These are phyloP conservation scores for Coelinius sp. DNA, from an alignment of 2,888 invertebrate species.

Conservation along the genomic window DNA sequence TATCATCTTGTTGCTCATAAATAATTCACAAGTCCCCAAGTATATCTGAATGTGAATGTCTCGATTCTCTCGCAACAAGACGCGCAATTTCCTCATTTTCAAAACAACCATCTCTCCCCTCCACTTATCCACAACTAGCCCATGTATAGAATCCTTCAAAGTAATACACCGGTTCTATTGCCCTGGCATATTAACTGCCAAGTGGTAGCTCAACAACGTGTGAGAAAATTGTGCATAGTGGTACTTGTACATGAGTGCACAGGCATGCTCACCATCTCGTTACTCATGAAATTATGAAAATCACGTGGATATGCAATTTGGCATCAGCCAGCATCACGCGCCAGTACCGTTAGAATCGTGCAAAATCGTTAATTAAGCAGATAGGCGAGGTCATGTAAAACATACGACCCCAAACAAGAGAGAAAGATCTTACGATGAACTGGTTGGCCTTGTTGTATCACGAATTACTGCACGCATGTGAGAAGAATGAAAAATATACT, in stretches of 20 bases:
- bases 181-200: conserved; percentile 12
- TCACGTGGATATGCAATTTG: conserved; percentile 9
- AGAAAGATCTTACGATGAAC: conserved; percentile 49
- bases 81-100: conserved; percentile 16
- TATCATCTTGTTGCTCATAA: conserved; percentile 9
- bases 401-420: conserved; percentile 38
- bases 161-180: conserved; percentile 14
- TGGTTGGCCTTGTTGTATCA: conserved; percentile 41
- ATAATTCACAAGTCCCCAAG: conserved; percentile 6
- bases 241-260: conserved; percentile 10
- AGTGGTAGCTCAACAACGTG: conserved; percentile 16
- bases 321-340: conserved; percentile 14
- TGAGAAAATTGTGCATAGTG: conserved; percentile 16
- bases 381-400: conserved; percentile 35
- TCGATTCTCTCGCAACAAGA: conserved; percentile 18
- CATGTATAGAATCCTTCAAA: conserved; percentile 20
- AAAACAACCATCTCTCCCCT: not conserved
- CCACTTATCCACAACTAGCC: not conserved
- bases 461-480: conserved; percentile 20
- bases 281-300: conserved; percentile 30
- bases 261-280: not conserved
- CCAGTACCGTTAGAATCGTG: conserved; percentile 50
- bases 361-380: conserved; percentile 52
- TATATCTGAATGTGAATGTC: not conserved
- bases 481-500: conserved; percentile 8